phyloP scores from a whole-genome alignment of 2,888 invertebrate genomes.

The Acanthosepion pharaonis region DNA sequence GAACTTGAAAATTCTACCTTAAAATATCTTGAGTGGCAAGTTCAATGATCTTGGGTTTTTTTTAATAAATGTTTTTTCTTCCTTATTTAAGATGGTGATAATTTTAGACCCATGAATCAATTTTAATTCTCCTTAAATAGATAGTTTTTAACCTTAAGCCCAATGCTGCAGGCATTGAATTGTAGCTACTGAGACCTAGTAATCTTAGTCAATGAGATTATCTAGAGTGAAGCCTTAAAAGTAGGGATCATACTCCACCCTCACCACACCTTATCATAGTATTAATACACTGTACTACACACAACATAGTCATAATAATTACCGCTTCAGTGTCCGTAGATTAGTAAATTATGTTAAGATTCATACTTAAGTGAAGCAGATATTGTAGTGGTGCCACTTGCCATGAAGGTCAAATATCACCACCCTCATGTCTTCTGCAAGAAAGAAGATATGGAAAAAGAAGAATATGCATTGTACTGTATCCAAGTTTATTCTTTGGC shows the following conservation, averaged over 20 bases:
- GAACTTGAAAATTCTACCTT: no score
- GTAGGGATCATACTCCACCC: not conserved
- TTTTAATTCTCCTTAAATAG: no score
- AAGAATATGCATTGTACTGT: not conserved
- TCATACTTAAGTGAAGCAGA: not conserved
- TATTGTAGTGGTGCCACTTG: not conserved
- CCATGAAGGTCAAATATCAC: not conserved
- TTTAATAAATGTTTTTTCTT: no score
- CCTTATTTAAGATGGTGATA: no score
- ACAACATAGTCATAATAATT: not conserved
- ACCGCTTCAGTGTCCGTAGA: not conserved
- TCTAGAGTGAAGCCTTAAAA: not conserved
- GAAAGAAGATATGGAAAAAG: conserved; percentile 2
- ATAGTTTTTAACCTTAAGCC: no score
- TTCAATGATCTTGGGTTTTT: no score
- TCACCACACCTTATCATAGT: not conserved
- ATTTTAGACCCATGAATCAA: no score
- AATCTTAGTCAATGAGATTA: not conserved
- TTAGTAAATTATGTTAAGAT: not conserved
- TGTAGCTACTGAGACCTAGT: no score
- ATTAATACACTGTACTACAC: not conserved
- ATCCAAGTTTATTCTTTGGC: not conserved
- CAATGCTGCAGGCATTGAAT: no score
- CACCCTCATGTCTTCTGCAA: not conserved
- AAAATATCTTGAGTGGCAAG: no score